Evolutionary conservation across 2,888 invertebrate species (phyloP).

Genomic region (Dichetophora obliterata): DNA sequence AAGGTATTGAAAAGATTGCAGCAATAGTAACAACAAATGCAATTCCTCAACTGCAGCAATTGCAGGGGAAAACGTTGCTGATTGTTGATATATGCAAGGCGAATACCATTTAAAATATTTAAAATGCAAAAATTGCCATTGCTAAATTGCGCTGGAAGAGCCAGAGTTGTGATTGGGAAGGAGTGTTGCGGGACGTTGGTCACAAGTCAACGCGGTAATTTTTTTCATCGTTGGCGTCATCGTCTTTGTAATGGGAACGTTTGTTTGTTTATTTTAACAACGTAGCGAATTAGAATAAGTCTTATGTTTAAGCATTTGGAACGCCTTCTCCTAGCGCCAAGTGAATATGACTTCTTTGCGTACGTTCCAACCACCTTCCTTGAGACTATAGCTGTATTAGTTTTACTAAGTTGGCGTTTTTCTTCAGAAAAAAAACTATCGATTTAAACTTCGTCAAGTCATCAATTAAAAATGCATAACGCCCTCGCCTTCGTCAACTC

Average conservation of each 20-base stretch:
- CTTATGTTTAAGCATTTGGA: background rate
- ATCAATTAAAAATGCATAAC: constrained; percentile 43
- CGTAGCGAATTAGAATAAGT: background rate
- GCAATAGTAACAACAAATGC: background rate
- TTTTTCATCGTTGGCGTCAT: constrained; percentile 40
- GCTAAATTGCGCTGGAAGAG: background rate
- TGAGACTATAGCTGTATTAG: background rate
- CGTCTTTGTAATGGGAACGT: background rate
- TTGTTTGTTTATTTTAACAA: background rate
- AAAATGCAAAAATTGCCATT: constrained; percentile 50
- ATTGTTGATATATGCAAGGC: constrained; percentile 42
- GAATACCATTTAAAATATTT: constrained; percentile 56
- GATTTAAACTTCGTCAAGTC: constrained; percentile 12
- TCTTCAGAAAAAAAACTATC: background rate
- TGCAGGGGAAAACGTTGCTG: constrained; percentile 3
- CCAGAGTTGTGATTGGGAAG: background rate
- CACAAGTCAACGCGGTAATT: constrained; percentile 55
- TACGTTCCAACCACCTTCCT: background rate
- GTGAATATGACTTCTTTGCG: too few species aligned
- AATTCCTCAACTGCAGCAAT: background rate
- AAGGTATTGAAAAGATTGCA: background rate
- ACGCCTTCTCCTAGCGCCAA: background rate
- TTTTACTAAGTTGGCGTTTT: too few species aligned
- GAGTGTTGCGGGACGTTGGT: constrained; percentile 36
- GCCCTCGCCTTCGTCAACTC: constrained; percentile 2